phyloP scores from a whole-genome alignment of 2,113 vertebrate genomes.

The Tyto alba region DNA sequence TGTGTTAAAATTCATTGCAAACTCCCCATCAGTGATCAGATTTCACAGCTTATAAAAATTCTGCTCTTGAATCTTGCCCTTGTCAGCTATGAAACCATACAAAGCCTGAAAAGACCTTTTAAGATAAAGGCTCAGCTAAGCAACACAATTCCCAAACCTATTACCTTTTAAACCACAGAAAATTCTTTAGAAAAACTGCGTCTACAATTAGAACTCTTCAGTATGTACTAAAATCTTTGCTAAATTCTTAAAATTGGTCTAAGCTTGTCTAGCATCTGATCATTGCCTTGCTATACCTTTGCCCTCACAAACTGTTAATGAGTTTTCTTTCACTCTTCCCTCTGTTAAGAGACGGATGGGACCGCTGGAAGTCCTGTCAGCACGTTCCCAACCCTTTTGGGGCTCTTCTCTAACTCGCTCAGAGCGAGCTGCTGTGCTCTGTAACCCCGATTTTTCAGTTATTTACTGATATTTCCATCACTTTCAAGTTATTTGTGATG shows the following conservation, averaged over 20 bases:
- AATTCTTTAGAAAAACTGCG: not conserved
- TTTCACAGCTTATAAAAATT: not conserved
- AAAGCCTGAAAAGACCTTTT: not conserved
- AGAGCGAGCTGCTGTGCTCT: accelerated
- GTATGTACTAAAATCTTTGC: not conserved
- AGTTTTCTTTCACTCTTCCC: not conserved
- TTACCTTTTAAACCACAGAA: not conserved
- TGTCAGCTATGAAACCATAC: not conserved
- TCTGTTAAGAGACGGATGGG: accelerated
- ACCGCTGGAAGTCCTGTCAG: accelerated
- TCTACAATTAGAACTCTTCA: not conserved
- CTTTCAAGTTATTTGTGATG: not conserved
- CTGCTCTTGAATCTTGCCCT: not conserved
- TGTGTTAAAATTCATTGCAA: not conserved
- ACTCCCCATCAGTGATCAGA: not conserved
- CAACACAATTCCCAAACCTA: not conserved
- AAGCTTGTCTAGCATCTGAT: not conserved
- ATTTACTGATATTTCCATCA: not conserved
- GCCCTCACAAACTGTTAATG: not conserved
- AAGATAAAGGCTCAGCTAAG: not conserved
- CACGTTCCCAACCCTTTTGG: not conserved
- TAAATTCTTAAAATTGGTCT: not conserved
- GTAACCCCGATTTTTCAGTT: not conserved
- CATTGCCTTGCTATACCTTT: not conserved
- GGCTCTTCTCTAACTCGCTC: not conserved